Evolutionary conservation across 2,888 invertebrate species (phyloP).

Genomic region (Chrysomela aeneicollis): DNA sequence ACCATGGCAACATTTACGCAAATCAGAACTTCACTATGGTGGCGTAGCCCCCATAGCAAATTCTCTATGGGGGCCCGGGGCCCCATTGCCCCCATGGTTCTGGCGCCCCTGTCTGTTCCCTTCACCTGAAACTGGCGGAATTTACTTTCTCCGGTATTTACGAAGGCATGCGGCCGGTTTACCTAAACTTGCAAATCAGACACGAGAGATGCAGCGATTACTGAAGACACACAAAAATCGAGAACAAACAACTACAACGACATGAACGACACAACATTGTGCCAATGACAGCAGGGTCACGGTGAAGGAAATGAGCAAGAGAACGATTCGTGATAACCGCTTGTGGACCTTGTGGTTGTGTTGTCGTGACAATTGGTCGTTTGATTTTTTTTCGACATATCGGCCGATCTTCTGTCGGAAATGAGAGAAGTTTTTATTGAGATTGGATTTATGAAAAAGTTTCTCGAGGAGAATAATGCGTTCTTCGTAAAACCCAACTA

Average conservation of each 20-base stretch:
- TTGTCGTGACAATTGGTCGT: slow-evolving; percentile 16
- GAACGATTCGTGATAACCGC: slow-evolving; percentile 25
- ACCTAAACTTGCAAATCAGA: slow-evolving; percentile 50
- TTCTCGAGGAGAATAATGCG: neutral
- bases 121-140: too few relatives aligned
- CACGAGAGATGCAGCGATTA: slow-evolving; percentile 47
- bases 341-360: neutral
- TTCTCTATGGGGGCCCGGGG: too few relatives aligned
- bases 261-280: slow-evolving; percentile 31
- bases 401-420: slow-evolving; percentile 8
- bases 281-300: slow-evolving; percentile 38
- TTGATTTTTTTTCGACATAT: neutral
- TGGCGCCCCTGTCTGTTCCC: neutral
- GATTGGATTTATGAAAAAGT: neutral
- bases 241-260: slow-evolving; percentile 37
- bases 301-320: slow-evolving; percentile 32
- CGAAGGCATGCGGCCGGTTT: slow-evolving; percentile 49
- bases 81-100: too few relatives aligned
- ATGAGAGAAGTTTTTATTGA: slow-evolving; percentile 13
- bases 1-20: too few relatives aligned
- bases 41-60: slow-evolving; percentile 8
- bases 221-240: slow-evolving; percentile 45
- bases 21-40: too few relatives aligned
- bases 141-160: slow-evolving; percentile 37
- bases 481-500: too few relatives aligned